phyloP scores from a whole-genome alignment of 2,888 invertebrate genomes.

The Hyposoter dolosus region DNA sequence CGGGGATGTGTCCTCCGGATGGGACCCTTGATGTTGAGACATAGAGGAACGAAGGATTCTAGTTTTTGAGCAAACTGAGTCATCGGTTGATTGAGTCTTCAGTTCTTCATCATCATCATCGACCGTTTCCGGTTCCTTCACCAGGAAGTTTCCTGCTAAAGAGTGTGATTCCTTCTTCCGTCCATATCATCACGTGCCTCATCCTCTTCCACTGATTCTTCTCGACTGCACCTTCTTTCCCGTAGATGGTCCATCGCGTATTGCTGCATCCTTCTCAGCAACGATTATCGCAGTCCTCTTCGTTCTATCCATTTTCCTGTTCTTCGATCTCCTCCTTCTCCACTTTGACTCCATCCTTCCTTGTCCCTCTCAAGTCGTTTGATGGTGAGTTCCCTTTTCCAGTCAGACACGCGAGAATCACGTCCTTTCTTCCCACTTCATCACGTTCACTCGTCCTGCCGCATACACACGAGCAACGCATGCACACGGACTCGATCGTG shows the following conservation, averaged over 20 bases:
- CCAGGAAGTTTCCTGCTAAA: neutral
- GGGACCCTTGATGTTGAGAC: neutral
- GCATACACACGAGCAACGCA: neutral
- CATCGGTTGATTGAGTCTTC: neutral
- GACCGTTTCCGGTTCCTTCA: constrained; percentile 37
- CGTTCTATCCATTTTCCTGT: constrained; percentile 23
- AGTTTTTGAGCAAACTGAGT: constrained; percentile 43
- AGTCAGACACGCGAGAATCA: constrained; percentile 69
- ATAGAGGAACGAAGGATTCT: neutral
- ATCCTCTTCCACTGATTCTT: constrained; percentile 14
- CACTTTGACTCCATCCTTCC: constrained; percentile 1
- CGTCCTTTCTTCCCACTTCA: constrained; percentile 64
- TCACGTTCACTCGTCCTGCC: constrained; percentile 51
- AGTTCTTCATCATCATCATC: constrained; percentile 27
- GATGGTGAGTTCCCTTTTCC: constrained; percentile 64
- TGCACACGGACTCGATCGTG: constrained; percentile 27
- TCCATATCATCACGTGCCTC: neutral
- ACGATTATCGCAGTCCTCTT: constrained; percentile 54
- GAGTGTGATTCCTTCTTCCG: constrained; percentile 16
- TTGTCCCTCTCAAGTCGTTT: constrained; percentile 29
- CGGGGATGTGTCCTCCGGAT: neutral
- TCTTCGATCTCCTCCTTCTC: constrained; percentile 42
- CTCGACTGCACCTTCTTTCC: constrained; percentile 76
- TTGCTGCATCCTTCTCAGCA: constrained; percentile 71
- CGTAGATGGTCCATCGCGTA: constrained; percentile 48